Conservation (phyloP, 2,113 vertebrate species). For the Malurus melanocephalus region DNA sequence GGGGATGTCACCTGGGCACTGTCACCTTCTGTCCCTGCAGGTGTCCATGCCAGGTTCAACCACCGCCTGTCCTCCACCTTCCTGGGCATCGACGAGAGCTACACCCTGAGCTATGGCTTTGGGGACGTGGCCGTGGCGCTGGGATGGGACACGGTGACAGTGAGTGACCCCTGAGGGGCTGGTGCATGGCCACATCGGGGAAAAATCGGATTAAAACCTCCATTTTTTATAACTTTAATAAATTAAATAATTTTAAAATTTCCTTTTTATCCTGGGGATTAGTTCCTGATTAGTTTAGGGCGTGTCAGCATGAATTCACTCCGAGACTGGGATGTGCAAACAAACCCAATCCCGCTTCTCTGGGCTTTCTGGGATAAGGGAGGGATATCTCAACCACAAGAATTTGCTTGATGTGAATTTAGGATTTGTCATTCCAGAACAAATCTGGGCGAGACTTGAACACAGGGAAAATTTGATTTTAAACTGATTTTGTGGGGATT, state of each 20-base stretch:
- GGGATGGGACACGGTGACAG: slow-evolving; percentile 67
- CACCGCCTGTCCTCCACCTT: slow-evolving; percentile 67
- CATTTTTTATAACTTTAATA: no score
- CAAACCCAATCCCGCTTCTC: background rate
- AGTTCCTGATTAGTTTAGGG: background rate
- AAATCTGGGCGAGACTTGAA: no score
- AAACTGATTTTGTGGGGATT: background rate
- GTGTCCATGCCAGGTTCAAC: slow-evolving; percentile 58
- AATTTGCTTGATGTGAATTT: background rate
- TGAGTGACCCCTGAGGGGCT: background rate
- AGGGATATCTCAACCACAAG: background rate
- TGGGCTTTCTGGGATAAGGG: background rate
- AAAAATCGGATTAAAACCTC: background rate
- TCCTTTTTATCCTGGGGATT: background rate
- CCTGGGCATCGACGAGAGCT: background rate
- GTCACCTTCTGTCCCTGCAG: background rate
- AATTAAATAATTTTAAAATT: no score
- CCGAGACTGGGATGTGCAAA: background rate
- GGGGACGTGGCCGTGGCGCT: slow-evolving; percentile 63
- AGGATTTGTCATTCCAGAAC: background rate
- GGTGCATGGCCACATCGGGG: fast-evolving
- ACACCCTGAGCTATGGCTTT: slow-evolving; percentile 62
- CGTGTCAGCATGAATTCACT: background rate
- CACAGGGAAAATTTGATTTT: no score
- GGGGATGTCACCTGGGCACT: background rate